Base-by-base conservation (phyloP, 2,113 vertebrate species). In the Uria aalge region DNA sequence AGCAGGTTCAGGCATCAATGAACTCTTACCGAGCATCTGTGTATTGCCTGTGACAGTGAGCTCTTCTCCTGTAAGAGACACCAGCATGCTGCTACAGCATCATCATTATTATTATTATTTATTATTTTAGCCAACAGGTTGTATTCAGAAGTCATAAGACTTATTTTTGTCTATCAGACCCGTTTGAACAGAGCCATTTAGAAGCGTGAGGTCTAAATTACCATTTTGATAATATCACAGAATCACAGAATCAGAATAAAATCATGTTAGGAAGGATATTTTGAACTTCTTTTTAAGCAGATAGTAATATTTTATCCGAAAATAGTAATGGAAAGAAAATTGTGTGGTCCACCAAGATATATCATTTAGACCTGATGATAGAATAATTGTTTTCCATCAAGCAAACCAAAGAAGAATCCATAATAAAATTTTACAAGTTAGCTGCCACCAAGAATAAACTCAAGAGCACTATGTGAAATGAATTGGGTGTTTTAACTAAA, bases 401-500 rank as follows among this genome's bases (percentile, higher is more conserved):
- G 98, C 83, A 97, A 97, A 98, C 96, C 78, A 76, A 97, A 96
- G 97, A 98, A 95, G 98, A 97, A 97, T 95, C 96, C 92, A 88
- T 98, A 98, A 98, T 98, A 98, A 98, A 98, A 98, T 98, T 98
- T 98, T 98, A 97, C 97, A 98, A 98, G 98, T 98, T 98, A 98
- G 97, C 98, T 98, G 98, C 97, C 97, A 98, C 96, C 34, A 73
- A 94, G 97, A 98, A 98, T 98, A 98, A 98, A 98, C 97, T 98
- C 92, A 95, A 97, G 97, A 98, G 98, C 98, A 98, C 98, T 98
- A 98, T 98, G 98, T 96, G 97, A 98, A 98, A 98, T 98, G 98
- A 99, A 98, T 97, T 96, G 96, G 96, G 93, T 97, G 94, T 98
- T 97, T 98, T 99, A 98, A 98, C 98, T 93, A 97, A 98, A 98